Conservation (phyloP, 2,797 vertebrate genomes). For the Chelonia mydas region DNA sequence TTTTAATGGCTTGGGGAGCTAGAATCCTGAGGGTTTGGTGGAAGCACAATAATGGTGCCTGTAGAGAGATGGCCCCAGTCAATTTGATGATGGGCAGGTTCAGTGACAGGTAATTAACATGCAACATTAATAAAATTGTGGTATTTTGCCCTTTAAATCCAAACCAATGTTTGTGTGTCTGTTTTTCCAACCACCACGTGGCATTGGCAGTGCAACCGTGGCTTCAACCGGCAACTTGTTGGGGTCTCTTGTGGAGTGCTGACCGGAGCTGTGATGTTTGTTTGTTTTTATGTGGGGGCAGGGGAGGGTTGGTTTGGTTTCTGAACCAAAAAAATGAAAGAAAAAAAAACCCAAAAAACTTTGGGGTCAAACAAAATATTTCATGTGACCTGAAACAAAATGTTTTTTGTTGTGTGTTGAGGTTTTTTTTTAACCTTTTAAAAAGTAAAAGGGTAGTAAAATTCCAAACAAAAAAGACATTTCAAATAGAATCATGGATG, state of each 20-base stretch:
- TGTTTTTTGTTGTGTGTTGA: neutral
- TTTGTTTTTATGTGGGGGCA: neutral
- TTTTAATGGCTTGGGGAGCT: neutral
- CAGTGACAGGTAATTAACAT: too few species aligned
- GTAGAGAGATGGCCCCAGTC: neutral
- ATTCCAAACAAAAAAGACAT: neutral
- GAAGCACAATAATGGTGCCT: neutral
- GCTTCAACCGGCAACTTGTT: too few species aligned
- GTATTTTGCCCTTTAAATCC: too few species aligned
- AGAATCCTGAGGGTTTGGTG: neutral
- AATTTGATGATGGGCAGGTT: neutral
- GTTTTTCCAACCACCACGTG: too few species aligned
- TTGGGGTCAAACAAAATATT: neutral
- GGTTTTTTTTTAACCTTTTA: neutral
- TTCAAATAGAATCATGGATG: neutral
- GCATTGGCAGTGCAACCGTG: too few species aligned
- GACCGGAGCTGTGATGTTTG: neutral
- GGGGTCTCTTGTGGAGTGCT: too few species aligned
- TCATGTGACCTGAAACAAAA: neutral
- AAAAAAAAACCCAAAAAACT: too few species aligned
- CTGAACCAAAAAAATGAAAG: neutral
- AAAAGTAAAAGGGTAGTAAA: neutral
- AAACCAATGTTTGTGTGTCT: too few species aligned
- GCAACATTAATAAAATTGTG: too few species aligned
- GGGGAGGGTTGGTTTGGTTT: neutral